Evolutionary conservation across 2,797 vertebrate species (phyloP).

Genomic region (Enteromius paludinosus): DNA sequence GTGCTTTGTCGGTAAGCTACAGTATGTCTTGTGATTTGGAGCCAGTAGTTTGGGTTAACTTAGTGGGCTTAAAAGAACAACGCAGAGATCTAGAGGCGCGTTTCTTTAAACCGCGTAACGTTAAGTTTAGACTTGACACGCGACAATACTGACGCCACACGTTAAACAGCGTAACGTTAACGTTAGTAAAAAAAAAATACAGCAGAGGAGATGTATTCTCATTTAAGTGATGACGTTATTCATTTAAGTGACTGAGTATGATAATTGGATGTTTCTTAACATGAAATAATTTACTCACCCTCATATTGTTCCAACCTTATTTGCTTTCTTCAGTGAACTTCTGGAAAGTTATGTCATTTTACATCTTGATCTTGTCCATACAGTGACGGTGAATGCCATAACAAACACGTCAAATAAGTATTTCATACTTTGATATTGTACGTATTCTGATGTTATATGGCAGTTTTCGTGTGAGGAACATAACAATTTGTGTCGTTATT

Average conservation of each 20-base stretch:
- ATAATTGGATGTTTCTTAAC: not conserved
- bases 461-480: not conserved
- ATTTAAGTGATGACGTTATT: no score
- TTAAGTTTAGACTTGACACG: no score
- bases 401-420: not conserved
- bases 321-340: not conserved
- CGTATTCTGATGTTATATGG: not conserved
- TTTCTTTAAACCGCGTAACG: not conserved
- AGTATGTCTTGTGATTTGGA: conserved; percentile 28
- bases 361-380: conserved; percentile 10
- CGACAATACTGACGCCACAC: not conserved
- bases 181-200: not conserved
- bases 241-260: not conserved
- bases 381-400: not conserved
- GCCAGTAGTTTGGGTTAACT: not conserved
- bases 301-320: not conserved
- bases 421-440: not conserved
- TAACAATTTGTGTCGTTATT: not conserved
- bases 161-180: not conserved
- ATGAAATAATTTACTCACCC: not conserved
- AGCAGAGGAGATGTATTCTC: not conserved
- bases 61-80: not conserved
- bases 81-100: not conserved
- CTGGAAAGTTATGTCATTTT: not conserved
- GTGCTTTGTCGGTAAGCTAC: conserved; percentile 53